Conservation (phyloP, 2,113 vertebrate species). For the Upupa epops region DNA sequence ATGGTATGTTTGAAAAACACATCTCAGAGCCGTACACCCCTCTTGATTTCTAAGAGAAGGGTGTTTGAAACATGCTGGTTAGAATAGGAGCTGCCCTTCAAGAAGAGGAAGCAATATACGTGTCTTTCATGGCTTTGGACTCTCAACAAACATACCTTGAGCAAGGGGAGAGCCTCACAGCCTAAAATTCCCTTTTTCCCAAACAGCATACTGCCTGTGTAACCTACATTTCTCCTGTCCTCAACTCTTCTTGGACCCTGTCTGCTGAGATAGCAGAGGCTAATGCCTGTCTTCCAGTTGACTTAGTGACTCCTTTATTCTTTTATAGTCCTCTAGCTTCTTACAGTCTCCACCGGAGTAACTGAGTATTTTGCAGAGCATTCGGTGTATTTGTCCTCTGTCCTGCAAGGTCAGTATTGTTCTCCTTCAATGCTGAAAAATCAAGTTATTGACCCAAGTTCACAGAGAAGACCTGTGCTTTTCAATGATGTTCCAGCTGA, state of each 20-base stretch:
- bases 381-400: background rate
- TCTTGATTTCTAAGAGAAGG: background rate
- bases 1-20: background rate
- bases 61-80: accelerated
- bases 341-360: background rate
- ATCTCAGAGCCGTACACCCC: background rate
- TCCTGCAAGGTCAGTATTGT: background rate
- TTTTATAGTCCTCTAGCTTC: background rate
- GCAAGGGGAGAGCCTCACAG: background rate
- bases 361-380: background rate
- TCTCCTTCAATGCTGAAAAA: background rate
- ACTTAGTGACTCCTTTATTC: background rate
- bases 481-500: background rate
- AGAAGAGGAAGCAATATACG: background rate
- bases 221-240: background rate
- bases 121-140: background rate
- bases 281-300: background rate
- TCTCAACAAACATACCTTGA: background rate
- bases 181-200: background rate
- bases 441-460: background rate
- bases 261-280: background rate
- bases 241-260: background rate
- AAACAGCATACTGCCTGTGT: background rate
- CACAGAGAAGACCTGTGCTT: background rate
- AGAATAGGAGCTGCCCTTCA: background rate